Percentiles rank a stretch among this genome's conserved stretches.
phyloP scores from a whole-genome alignment of 2,113 vertebrate species.

The Gorsachius goisagi region DNA sequence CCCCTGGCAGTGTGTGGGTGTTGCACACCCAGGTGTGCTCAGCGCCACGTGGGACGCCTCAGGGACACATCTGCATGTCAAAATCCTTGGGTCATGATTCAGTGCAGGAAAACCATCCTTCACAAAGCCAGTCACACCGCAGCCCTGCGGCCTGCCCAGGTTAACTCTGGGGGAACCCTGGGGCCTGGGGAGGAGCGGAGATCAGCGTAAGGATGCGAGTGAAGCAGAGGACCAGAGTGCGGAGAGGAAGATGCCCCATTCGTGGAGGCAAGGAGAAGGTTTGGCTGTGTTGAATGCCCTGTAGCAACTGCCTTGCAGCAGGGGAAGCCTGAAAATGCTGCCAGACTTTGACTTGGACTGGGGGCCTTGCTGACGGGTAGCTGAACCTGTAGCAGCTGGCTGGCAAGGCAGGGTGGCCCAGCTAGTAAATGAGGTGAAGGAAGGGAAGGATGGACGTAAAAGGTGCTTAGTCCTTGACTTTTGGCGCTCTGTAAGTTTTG shows the following conservation, averaged over 20 bases:
- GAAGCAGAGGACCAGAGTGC: fast-evolving
- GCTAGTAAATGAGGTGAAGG: neutral
- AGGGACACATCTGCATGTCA: neutral
- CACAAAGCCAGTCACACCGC: neutral
- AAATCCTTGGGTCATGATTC: neutral
- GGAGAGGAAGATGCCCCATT: neutral
- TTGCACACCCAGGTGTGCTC: neutral
- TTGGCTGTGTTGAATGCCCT: neutral
- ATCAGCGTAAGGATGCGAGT: neutral
- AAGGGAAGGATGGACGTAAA: neutral
- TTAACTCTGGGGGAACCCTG: neutral
- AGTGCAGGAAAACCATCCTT: neutral
- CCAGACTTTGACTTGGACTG: neutral
- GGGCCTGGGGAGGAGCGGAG: neutral
- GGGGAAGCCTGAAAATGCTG: neutral
- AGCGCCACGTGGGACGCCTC: neutral
- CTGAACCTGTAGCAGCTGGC: neutral
- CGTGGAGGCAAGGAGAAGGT: neutral
- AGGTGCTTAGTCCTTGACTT: neutral
- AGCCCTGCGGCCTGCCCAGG: neutral
- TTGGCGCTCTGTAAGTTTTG: neutral
- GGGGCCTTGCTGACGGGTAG: neutral
- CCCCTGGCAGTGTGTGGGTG: neutral
- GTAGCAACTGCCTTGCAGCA: neutral
- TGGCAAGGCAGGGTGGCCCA: neutral